These are phyloP conservation scores for Sebastes fasciatus DNA, from an alignment of 2,113 vertebrate species.

Conservation along the genomic window DNA sequence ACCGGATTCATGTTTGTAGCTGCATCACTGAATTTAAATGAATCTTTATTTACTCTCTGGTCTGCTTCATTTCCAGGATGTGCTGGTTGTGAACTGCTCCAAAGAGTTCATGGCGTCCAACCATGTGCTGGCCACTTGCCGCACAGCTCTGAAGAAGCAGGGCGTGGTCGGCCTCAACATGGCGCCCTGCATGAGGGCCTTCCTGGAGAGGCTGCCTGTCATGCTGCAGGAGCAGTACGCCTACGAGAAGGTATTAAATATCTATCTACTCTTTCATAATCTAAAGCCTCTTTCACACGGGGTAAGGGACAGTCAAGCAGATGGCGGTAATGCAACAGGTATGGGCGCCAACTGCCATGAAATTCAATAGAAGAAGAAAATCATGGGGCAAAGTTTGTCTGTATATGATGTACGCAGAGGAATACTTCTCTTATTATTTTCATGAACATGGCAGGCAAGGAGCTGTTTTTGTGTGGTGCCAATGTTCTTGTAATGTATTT, in stretches of 20 bases:
- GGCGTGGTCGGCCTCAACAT: constrained; percentile 93
- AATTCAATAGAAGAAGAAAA: neutral
- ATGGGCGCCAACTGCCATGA: neutral
- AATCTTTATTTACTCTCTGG: neutral
- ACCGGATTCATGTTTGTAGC: neutral
- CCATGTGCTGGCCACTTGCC: constrained; percentile 93
- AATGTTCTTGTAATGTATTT: no score
- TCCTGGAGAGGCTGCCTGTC: constrained; percentile 93
- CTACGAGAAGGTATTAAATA: constrained; percentile 91
- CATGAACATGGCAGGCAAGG: no score
- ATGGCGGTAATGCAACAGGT: neutral
- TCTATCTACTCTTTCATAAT: neutral
- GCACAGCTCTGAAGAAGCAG: constrained; percentile 94
- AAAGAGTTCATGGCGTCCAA: constrained; percentile 91
- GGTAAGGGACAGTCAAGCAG: neutral
- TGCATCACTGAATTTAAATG: neutral
- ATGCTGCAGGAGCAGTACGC: constrained; percentile 98
- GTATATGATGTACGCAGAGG: no score
- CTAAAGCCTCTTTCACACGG: no score
- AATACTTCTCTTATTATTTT: no score
- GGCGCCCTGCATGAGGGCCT: constrained; percentile 97
- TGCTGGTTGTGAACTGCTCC: constrained; percentile 94
- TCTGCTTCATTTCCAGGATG: constrained; percentile 85
- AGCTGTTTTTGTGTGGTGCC: no score
- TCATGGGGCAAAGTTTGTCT: no score